Percentiles rank a stretch among this genome's conserved stretches.
Conservation (phyloP, 2,888 invertebrate genomes). For the Tetanocera ferruginea region DNA sequence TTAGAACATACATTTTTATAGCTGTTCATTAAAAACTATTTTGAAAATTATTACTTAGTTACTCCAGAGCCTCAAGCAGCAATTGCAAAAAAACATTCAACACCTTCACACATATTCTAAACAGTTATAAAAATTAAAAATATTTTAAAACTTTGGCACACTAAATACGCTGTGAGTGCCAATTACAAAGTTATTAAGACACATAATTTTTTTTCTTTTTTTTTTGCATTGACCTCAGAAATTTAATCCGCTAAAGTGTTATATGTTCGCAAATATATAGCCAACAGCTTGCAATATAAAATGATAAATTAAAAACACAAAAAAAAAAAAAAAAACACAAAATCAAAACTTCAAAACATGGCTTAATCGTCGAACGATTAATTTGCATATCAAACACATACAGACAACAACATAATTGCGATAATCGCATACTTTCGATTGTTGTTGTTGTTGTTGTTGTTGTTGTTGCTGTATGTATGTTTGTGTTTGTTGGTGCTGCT, state of each 20-base stretch:
- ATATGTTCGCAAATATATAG: neutral
- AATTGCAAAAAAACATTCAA: no score
- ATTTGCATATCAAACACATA: slow-evolving; percentile 62
- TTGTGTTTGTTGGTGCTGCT: slow-evolving; percentile 55
- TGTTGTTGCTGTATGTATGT: slow-evolving; percentile 51
- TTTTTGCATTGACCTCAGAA: neutral
- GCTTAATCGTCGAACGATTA: slow-evolving; percentile 44
- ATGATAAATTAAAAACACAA: no score
- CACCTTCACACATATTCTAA: no score
- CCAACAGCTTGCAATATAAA: neutral
- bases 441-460: slow-evolving; percentile 52
- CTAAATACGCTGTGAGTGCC: no score
- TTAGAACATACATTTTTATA: no score
- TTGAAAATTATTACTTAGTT: no score
- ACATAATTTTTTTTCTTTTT: no score
- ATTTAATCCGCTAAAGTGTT: neutral
- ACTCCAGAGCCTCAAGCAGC: no score
- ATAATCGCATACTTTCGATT: slow-evolving; percentile 53
- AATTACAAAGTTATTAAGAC: no score
- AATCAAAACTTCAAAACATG: neutral
- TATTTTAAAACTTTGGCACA: no score
- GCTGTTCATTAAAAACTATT: no score
- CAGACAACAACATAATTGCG: slow-evolving; percentile 61
- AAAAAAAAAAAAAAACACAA: neutral
- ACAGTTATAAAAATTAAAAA: no score